These are phyloP conservation scores for Leptinotarsa tumamoca DNA, from an alignment of 2,888 invertebrate genomes.

Conservation along the genomic window DNA sequence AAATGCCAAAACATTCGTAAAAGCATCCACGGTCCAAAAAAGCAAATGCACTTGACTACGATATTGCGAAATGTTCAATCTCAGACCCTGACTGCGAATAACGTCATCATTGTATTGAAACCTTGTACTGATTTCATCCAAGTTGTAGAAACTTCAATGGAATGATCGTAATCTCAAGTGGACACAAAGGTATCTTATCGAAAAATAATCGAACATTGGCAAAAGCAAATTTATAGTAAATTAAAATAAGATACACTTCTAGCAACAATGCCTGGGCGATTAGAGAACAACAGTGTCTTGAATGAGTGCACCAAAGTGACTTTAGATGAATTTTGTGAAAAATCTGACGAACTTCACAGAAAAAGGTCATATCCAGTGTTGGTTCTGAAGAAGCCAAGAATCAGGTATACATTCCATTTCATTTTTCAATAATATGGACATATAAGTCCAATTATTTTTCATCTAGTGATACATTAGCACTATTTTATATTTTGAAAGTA, in stretches of 20 bases:
- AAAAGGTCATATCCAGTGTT: conserved; percentile 42
- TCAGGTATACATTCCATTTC: conserved; percentile 35
- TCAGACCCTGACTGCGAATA: background rate
- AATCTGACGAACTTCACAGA: conserved; percentile 38
- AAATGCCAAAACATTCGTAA: too few relatives aligned
- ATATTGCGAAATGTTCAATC: background rate
- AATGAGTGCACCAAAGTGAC: conserved; percentile 51
- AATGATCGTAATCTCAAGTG: conserved; percentile 23
- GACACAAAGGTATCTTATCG: conserved; percentile 16
- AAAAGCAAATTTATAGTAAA: conserved; percentile 21
- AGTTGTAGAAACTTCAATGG: background rate
- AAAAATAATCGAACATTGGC: conserved; percentile 21
- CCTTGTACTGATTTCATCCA: conserved; percentile 17
- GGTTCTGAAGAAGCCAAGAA: conserved; percentile 45
- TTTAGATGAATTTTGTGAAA: conserved; percentile 50
- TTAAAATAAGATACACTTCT: conserved; percentile 4
- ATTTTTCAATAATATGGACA: too few relatives aligned
- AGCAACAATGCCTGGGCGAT: conserved; percentile 31
- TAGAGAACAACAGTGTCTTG: conserved; percentile 45
- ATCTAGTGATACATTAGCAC: too few relatives aligned
- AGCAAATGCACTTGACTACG: too few relatives aligned
- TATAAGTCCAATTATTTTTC: too few relatives aligned
- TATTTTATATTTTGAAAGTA: too few relatives aligned
- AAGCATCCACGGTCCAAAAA: too few relatives aligned
- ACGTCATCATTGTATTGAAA: background rate